A percentile compares a stretch with the other conserved stretches of the same genome.
phyloP scores from a whole-genome alignment of 2,888 invertebrate species.

The Falcaria lacertinaria region DNA sequence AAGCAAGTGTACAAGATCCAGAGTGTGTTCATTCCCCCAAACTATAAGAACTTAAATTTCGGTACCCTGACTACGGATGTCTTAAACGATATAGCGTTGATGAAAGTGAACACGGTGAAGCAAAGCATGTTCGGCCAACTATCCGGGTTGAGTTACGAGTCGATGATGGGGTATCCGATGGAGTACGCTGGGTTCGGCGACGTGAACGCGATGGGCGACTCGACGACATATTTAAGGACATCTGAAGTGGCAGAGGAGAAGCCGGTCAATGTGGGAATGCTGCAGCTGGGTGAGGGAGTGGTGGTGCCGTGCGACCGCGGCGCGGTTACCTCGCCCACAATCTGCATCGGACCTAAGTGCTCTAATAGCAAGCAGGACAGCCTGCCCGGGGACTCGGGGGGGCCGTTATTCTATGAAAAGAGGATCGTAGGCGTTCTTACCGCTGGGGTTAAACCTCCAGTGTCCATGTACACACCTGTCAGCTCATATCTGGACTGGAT shows the following conservation, averaged over 20 bases:
- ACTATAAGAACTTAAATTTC: too few species aligned
- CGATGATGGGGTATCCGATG: not conserved
- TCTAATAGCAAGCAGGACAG: not conserved
- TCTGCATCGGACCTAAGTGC: slow-evolving; percentile 3
- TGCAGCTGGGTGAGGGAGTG: not conserved
- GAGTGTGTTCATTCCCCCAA: not conserved
- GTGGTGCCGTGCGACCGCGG: not conserved
- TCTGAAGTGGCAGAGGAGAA: not conserved
- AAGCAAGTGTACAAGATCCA: not conserved
- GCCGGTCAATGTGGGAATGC: too few species aligned
- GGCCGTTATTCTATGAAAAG: slow-evolving; percentile 5
- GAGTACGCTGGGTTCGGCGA: not conserved
- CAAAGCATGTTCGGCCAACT: not conserved
- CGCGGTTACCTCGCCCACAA: not conserved
- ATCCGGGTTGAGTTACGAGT: not conserved
- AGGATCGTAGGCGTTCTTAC: slow-evolving; percentile 4
- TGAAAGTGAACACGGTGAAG: not conserved
- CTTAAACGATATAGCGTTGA: slow-evolving; percentile 1
- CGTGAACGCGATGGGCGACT: too few species aligned
- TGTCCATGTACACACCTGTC: slow-evolving; percentile 3
- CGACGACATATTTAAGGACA: too few species aligned
- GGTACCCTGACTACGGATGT: too few species aligned
- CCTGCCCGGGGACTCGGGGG: slow-evolving; percentile 2
- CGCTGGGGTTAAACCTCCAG: not conserved
- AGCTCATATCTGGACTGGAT: slow-evolving; percentile 6